Conservation (phyloP, 2,888 invertebrate species). For the Hypselothyrea guttata region DNA sequence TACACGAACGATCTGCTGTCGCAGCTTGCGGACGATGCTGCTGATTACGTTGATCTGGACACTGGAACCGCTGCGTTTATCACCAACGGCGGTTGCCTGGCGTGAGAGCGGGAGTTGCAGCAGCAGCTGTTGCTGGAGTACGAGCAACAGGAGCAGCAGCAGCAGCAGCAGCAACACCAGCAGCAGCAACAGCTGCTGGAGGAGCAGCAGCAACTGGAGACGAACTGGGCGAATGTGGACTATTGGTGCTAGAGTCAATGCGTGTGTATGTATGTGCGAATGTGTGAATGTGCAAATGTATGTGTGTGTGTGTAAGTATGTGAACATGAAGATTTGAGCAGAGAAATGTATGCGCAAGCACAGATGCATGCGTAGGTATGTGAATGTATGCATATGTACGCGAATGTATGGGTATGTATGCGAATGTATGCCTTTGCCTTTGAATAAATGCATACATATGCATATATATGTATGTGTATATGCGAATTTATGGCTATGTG, state of each 20-base stretch:
- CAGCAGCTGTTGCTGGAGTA: slow-evolving; percentile 46
- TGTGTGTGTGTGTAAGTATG: slow-evolving; percentile 13
- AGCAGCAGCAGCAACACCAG: slow-evolving; percentile 30
- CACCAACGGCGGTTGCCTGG: slow-evolving; percentile 81
- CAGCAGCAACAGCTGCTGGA: slow-evolving; percentile 32
- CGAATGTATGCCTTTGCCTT: too few species aligned
- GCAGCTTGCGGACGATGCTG: slow-evolving; percentile 78
- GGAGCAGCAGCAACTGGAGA: slow-evolving; percentile 44
- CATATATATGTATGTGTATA: too few species aligned
- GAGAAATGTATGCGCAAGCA: too few species aligned
- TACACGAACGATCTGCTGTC: slow-evolving; percentile 79
- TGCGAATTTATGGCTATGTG: too few species aligned
- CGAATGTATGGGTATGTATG: too few species aligned
- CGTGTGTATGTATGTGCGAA: slow-evolving; percentile 7
- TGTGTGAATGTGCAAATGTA: slow-evolving; percentile 17
- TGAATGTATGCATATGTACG: too few species aligned
- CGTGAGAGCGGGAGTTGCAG: slow-evolving; percentile 75
- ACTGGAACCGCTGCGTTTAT: slow-evolving; percentile 81
- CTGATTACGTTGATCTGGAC: slow-evolving; percentile 82
- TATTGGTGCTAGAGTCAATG: slow-evolving; percentile 60
- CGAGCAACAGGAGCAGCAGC: slow-evolving; percentile 44
- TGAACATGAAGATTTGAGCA: too few species aligned
- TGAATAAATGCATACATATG: too few species aligned
- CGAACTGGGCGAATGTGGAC: slow-evolving; percentile 66
- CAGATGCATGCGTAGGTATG: too few species aligned